These are phyloP conservation scores for Dusona sp. DNA, from an alignment of 2,888 invertebrate species.

Conservation along the genomic window DNA sequence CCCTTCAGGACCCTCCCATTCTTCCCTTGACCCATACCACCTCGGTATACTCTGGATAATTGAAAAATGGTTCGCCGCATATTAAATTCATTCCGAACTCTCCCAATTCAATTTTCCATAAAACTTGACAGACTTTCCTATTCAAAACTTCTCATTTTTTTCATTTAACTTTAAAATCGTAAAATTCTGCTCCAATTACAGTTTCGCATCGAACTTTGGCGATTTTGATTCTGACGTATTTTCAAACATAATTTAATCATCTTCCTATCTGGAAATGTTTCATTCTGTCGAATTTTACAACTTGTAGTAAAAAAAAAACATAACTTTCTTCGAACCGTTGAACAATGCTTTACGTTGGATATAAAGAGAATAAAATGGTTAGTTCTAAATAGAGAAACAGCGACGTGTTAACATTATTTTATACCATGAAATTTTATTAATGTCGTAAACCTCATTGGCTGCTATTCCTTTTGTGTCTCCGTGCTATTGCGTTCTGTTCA, in stretches of 20 bases:
- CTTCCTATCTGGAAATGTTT: background rate
- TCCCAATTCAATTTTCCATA: constrained; percentile 4
- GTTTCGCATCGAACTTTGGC: background rate
- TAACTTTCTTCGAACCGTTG: background rate
- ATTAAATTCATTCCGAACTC: constrained; percentile 11
- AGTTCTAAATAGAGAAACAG: background rate
- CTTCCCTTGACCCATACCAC: constrained; percentile 1
- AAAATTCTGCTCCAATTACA: background rate
- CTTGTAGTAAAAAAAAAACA: background rate
- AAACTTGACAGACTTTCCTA: background rate
- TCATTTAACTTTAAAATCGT: background rate
- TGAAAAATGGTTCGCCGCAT: constrained; percentile 32
- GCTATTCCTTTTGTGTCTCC: background rate
- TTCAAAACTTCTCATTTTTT: background rate
- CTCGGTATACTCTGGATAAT: constrained; percentile 47
- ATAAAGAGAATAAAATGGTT: background rate
- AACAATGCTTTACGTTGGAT: background rate
- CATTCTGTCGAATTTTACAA: background rate
- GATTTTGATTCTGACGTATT: background rate
- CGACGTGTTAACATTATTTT: background rate
- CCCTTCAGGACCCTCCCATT: constrained; percentile 1
- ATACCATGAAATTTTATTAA: constrained; percentile 8
- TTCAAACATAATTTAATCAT: background rate
- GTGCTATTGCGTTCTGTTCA: background rate
- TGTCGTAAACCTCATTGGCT: constrained; percentile 13